Evolutionary conservation across 2,113 vertebrate genomes (phyloP).

Genomic region (Burhinus oedicnemus): DNA sequence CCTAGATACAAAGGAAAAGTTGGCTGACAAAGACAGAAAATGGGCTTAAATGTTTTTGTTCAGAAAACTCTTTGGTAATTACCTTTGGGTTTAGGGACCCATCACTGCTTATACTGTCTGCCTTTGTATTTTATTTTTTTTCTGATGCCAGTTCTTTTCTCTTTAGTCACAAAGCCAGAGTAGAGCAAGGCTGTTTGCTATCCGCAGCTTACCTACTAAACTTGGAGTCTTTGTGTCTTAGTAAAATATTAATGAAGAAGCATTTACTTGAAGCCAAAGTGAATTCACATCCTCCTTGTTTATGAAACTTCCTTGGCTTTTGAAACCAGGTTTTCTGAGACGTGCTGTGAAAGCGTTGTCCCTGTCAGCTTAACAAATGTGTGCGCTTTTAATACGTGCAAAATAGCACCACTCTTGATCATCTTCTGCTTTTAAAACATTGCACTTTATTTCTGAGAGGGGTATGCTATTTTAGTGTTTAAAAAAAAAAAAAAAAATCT

Average conservation of each 20-base stretch:
- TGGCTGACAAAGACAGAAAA: neutral
- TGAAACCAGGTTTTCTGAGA: neutral
- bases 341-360: neutral
- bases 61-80: neutral
- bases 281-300: neutral
- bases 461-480: neutral
- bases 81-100: neutral
- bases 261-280: neutral
- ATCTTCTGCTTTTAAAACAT: neutral
- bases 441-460: neutral
- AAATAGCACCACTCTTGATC: neutral
- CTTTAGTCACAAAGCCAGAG: neutral
- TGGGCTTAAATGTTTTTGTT: neutral
- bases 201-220: neutral
- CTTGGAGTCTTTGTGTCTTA: neutral
- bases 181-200: neutral
- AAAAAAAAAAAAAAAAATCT: neutral
- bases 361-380: neutral
- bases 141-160: neutral
- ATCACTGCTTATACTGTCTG: neutral
- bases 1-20: neutral
- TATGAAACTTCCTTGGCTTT: neutral
- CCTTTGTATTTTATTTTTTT: neutral
- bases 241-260: constrained; percentile 5
- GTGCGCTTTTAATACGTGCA: neutral